Evolutionary conservation across 2,113 vertebrate genomes (phyloP), one percentile per base, ranked within the genome.

Genomic region (Chaetodon trifascialis): DNA sequence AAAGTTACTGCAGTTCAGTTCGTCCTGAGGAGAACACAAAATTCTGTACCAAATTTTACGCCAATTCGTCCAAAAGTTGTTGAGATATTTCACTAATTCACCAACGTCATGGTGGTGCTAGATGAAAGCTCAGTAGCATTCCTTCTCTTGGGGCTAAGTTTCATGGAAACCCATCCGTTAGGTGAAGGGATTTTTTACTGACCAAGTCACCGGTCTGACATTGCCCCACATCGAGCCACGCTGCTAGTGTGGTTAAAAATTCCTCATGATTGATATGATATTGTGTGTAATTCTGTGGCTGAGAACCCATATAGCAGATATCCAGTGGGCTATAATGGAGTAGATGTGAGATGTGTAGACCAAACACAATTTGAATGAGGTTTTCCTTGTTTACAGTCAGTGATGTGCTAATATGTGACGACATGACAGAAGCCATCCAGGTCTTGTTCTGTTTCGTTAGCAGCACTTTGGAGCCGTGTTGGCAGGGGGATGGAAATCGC

Each of bases 401-500:
- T 38, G 21, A 69, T 60, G 52, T 67, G 30, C 30, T 62, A 19
- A 6, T 68, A 68, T 79, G n/a, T 69, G 25, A 77, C 73, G 25
- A 47, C 34, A 44, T 7, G 2, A 46, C 49, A 58, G 69, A 74
- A 21, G 54, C 63, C 49, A 3, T 55, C 30, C 30, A 74, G 14
- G 23, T 40, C 79, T 75, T 38, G 10, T 84, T 74, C 77, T 81
- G 51, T 70, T 79, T 71, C 59, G 55, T 82, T 51, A 44, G 71
- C 78, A 65, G 21, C 65, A 36, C 56, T 76, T 74, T 74, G 49
- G 59, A 73, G 44, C 49, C 60, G 42, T 36, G 77, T 83, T 92
- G 80, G 81, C 85, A 86, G 62, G 70, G 64, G 73, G 80, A 86
- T 85, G 52, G 54, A 73, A 87, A 80, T 10, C 49, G n/a, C 49